Evolutionary conservation across 2,113 vertebrate genomes (phyloP).

Genomic region (Centrocercus urophasianus): DNA sequence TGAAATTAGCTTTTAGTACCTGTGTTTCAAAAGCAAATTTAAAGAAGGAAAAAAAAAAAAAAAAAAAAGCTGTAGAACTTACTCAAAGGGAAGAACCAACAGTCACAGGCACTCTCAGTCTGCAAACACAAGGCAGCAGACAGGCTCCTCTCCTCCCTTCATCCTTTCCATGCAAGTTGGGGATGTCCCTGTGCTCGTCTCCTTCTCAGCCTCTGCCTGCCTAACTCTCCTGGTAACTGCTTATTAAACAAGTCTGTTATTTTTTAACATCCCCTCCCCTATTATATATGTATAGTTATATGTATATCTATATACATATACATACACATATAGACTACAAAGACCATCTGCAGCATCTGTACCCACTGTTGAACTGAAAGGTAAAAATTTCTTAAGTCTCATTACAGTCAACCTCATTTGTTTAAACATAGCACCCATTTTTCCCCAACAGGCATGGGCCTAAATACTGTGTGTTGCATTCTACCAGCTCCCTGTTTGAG

Average conservation of each 20-base stretch:
- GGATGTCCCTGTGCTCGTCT: rapidly evolving
- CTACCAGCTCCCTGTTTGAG: slow-evolving; percentile 35
- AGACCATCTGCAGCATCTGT: slow-evolving; percentile 47
- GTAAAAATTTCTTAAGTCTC: slow-evolving; percentile 39
- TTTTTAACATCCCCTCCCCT: not conserved
- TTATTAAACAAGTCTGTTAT: not conserved
- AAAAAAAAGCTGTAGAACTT: not conserved
- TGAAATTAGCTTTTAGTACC: not conserved
- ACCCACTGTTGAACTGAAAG: slow-evolving; percentile 45
- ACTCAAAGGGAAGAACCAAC: not conserved
- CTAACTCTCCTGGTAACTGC: not conserved
- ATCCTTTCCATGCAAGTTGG: not conserved
- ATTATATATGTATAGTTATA: slow-evolving; percentile 11
- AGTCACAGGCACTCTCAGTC: not conserved
- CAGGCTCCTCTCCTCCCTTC: not conserved
- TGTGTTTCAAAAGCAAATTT: not conserved
- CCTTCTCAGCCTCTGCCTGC: not conserved
- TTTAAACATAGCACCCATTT: slow-evolving; percentile 41
- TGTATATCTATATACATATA: not conserved
- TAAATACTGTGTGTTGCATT: not conserved
- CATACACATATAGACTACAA: slow-evolving; percentile 66
- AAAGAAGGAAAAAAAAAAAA: not conserved
- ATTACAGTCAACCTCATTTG: not conserved
- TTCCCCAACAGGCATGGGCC: not conserved
- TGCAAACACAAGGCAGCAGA: not conserved